Base-by-base conservation (phyloP, 2,113 vertebrate species). In the Centrocercus urophasianus region DNA sequence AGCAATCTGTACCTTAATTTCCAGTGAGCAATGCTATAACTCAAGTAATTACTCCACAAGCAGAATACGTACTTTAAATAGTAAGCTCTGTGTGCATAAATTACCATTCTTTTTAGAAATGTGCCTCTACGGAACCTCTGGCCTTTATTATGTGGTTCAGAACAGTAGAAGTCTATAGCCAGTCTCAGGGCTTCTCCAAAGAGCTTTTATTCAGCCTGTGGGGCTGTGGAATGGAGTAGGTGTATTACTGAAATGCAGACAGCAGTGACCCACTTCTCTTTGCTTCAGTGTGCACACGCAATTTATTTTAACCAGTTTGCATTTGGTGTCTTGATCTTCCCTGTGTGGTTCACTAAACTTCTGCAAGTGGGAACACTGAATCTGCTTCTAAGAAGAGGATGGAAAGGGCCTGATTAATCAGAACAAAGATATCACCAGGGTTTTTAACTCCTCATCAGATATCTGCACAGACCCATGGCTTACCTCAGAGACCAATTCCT, bases 81-180 rank as follows among this genome's bases (percentile, higher is more conserved):
- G n/a, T 79, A 77, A 82, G 21, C 12, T 61, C 84, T 71, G 7
- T 70, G 60, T 74, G 42, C 60, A 77, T 73, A 73, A 84, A 57
- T 94, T 38, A 13, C 34, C 9, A 77, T 14, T 89, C 75, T 90
- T 79, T 94, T 92, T 93, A 40, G 40, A 93, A 85, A 85, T 67
- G 14, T 92, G 84, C 75, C 95, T 75, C 83, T 61, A 34, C 89
- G 86, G 83, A 87, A 38, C 81, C 15, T 80, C 0, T 77, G 90
- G 43, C 77, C 81, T 95, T 96, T 96, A 86, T 27, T 3, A 25
- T 2, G 4, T 65, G 47, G 11, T n/a, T 93, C 61, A 89, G 64
- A 89, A 76, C 69, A 71, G 64, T 88, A 69, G 85, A 95, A 89
- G 57, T 40, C 34, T 83, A 25, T n/a, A 79, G 38, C 34, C 64